phyloP scores from a whole-genome alignment of 2,888 invertebrate species.

The Tenodera sinensis region DNA sequence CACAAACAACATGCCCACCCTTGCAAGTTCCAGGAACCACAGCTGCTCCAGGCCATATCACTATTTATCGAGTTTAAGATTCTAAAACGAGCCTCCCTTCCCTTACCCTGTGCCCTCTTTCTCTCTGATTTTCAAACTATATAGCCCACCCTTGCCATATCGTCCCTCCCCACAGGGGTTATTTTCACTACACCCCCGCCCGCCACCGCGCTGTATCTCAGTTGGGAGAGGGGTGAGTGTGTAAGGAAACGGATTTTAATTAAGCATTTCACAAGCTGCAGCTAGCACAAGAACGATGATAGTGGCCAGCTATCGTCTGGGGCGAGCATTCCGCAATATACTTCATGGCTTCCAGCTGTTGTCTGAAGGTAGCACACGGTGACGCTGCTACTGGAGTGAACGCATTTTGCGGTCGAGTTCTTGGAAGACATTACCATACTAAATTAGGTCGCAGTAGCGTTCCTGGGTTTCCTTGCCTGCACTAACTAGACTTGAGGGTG shows the following conservation, averaged over 20 bases:
- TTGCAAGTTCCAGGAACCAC: background rate
- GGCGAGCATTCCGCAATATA: constrained; percentile 6
- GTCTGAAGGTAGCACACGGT: constrained; percentile 15
- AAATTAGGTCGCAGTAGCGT: constrained; percentile 41
- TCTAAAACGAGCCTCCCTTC: background rate
- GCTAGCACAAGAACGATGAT: constrained; percentile 23
- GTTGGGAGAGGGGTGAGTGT: background rate
- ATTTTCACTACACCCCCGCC: constrained; percentile 2
- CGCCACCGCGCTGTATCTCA: background rate
- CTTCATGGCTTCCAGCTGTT: constrained; percentile 20
- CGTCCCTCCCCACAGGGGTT: background rate
- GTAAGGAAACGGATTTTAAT: constrained; percentile 30
- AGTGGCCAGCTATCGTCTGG: background rate
- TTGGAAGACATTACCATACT: constrained; percentile 47
- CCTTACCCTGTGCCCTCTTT: background rate
- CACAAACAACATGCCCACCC: background rate
- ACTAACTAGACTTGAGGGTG: background rate
- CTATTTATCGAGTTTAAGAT: constrained; percentile 3
- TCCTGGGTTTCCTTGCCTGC: background rate
- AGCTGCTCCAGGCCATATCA: constrained; percentile 1
- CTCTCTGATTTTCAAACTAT: constrained; percentile 5
- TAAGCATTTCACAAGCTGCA: constrained; percentile 31
- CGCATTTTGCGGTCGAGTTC: constrained; percentile 38
- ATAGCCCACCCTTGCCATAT: background rate
- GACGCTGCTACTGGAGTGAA: background rate